phyloP scores from a whole-genome alignment of 1,140 invertebrate species.

The Drosophila pandora region DNA sequence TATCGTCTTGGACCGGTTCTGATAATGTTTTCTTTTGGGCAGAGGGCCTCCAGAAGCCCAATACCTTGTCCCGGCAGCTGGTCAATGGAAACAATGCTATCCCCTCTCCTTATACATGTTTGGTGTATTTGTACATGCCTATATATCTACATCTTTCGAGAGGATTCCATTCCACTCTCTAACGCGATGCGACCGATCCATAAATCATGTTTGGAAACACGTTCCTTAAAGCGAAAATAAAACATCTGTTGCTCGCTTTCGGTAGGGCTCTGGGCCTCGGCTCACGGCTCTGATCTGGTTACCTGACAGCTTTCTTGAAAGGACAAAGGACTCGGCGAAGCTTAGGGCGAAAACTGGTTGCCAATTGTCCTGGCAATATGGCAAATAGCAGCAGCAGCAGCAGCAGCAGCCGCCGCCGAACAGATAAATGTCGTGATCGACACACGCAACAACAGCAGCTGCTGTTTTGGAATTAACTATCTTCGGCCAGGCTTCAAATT shows the following conservation, averaged over 20 bases:
- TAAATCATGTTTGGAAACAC: slow-evolving; percentile 80
- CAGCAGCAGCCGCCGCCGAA: slow-evolving; percentile 25
- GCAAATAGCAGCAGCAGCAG: slow-evolving; percentile 21
- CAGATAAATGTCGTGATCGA: slow-evolving; percentile 60
- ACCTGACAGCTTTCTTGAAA: slow-evolving; percentile 65
- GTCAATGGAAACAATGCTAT: slow-evolving; percentile 72
- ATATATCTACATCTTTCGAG: slow-evolving; percentile 15
- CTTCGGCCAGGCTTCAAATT: slow-evolving; percentile 32
- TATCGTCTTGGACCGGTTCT: slow-evolving; percentile 46
- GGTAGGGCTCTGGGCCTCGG: slow-evolving; percentile 12
- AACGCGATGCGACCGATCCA: slow-evolving; percentile 55
- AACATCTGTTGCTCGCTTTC: slow-evolving; percentile 66
- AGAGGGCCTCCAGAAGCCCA: slow-evolving; percentile 34
- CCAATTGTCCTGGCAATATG: slow-evolving; percentile 55
- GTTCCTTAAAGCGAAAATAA: slow-evolving; percentile 52
- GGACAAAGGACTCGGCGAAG: slow-evolving; percentile 70
- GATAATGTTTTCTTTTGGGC: slow-evolving; percentile 12
- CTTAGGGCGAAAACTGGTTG: slow-evolving; percentile 79
- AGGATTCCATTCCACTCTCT: slow-evolving; percentile 35
- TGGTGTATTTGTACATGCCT: not conserved
- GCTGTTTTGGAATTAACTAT: slow-evolving; percentile 35
- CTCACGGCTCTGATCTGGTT: slow-evolving; percentile 42
- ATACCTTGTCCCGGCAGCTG: slow-evolving; percentile 61
- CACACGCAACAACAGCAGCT: slow-evolving; percentile 43
- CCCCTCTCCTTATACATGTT: slow-evolving; percentile 7